A percentile compares a stretch with the other conserved stretches of the same genome.
These are phyloP conservation scores for Halocynthia aurantium DNA, from an alignment of 23 tunicate genomes.

Conservation along the genomic window DNA sequence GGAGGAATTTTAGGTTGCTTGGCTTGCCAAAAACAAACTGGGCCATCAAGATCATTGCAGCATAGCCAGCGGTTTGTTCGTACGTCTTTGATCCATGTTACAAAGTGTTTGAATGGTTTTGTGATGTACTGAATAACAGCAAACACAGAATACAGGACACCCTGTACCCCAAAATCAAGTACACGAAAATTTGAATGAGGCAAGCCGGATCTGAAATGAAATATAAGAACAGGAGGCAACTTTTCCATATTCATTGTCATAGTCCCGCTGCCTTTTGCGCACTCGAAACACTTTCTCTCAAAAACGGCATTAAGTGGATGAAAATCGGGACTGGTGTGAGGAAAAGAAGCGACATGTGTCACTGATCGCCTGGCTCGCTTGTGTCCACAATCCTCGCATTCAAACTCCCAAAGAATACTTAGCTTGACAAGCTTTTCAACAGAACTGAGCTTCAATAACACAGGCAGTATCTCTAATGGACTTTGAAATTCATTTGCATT, in stretches of 20 bases:
- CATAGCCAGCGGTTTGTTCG: conserved; percentile 68
- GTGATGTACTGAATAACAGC: conserved; percentile 66
- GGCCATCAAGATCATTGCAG: conserved; percentile 49
- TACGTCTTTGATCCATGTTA: conserved; percentile 54
- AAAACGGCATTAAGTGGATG: conserved; percentile 66
- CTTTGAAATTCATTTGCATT: conserved; percentile 6
- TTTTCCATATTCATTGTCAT: conserved; percentile 57
- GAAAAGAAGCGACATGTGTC: conserved; percentile 32
- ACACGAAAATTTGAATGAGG: conserved; percentile 48
- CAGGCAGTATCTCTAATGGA: conserved; percentile 6
- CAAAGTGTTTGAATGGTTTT: conserved; percentile 58
- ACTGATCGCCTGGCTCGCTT: conserved; percentile 22
- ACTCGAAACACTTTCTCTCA: conserved; percentile 31
- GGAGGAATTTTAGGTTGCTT: conserved; percentile 57
- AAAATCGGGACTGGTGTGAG: conserved; percentile 26
- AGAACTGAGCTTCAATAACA: not conserved
- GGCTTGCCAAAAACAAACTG: conserved; percentile 36
- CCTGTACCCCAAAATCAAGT: conserved; percentile 60
- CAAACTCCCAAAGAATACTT: conserved; percentile 44
- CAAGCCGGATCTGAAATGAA: conserved; percentile 69
- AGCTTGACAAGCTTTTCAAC: not conserved
- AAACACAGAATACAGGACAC: conserved; percentile 45
- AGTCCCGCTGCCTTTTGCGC: conserved; percentile 25
- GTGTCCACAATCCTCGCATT: conserved; percentile 44
- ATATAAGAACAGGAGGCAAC: conserved; percentile 57